phyloP scores from a whole-genome alignment of 1,140 invertebrate species.

The Drosophila eugracilis region DNA sequence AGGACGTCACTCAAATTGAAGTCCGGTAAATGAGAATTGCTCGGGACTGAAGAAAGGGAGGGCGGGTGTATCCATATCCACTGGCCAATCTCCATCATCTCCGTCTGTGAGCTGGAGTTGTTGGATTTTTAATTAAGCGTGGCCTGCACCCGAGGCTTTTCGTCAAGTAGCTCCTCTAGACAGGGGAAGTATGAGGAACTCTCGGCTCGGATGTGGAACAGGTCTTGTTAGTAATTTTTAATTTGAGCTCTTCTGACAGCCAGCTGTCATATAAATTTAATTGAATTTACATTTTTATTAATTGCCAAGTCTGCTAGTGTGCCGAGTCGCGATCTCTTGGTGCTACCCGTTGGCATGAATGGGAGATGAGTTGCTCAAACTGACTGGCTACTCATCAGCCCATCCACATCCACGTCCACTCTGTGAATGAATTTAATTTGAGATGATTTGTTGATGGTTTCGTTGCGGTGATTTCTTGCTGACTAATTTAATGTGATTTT shows the following conservation, averaged over 20 bases:
- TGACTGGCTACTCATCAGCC: constrained; percentile 42
- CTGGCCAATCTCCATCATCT: constrained; percentile 44
- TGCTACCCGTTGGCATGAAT: constrained; percentile 64
- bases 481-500: constrained; percentile 84
- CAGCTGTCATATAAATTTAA: constrained; percentile 85
- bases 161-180: constrained; percentile 49
- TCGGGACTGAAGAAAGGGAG: background rate
- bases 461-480: constrained; percentile 83
- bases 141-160: constrained; percentile 59
- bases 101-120: constrained; percentile 56
- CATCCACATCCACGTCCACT: constrained; percentile 11
- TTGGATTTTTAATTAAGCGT: constrained; percentile 82
- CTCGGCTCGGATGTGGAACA: constrained; percentile 54
- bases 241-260: constrained; percentile 85
- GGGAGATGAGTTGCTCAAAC: constrained; percentile 56
- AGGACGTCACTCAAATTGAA: constrained; percentile 81
- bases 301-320: constrained; percentile 56
- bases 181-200: constrained; percentile 4
- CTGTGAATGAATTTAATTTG: constrained; percentile 82
- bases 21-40: constrained; percentile 78
- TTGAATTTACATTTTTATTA: constrained; percentile 85
- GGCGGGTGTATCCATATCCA: constrained; percentile 1
- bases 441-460: constrained; percentile 84
- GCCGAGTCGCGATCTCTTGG: constrained; percentile 4
- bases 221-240: constrained; percentile 84